Evolutionary conservation across 2,113 vertebrate genomes (phyloP).

Genomic region (Tragelaphus buxtoni): DNA sequence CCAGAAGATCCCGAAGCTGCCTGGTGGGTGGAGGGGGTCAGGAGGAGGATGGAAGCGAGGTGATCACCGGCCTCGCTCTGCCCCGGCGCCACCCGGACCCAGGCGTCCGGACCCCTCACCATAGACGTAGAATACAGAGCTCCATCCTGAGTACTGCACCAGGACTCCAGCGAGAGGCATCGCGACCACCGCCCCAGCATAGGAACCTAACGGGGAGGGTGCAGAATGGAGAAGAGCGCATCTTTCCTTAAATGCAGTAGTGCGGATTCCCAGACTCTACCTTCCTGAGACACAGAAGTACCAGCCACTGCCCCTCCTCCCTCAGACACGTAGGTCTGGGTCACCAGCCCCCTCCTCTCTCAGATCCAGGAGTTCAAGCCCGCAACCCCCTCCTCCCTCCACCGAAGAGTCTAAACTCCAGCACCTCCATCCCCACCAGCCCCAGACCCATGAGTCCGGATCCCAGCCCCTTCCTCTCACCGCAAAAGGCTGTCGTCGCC

Average conservation of each 20-base stretch:
- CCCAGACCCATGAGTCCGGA: neutral
- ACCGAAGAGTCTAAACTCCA: neutral
- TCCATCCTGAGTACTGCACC: slow-evolving; percentile 92
- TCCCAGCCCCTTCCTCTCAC: slow-evolving; percentile 37
- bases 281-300: neutral
- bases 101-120: slow-evolving; percentile 73
- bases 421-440: neutral
- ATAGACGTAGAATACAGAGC: slow-evolving; percentile 93
- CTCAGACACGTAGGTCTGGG: neutral
- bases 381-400: neutral
- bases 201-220: slow-evolving; percentile 83
- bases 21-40: slow-evolving; percentile 36
- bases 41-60: neutral
- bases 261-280: neutral
- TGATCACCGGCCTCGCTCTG: neutral
- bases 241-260: neutral
- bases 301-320: neutral
- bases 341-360: neutral
- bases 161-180: slow-evolving; percentile 93
- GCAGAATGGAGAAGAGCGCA: neutral
- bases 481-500: slow-evolving; percentile 67
- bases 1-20: slow-evolving; percentile 82
- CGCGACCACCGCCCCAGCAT: slow-evolving; percentile 92
- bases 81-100: neutral
- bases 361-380: neutral